Base-by-base conservation (phyloP, 2,888 invertebrate species). In the Microctonus brassicae region DNA sequence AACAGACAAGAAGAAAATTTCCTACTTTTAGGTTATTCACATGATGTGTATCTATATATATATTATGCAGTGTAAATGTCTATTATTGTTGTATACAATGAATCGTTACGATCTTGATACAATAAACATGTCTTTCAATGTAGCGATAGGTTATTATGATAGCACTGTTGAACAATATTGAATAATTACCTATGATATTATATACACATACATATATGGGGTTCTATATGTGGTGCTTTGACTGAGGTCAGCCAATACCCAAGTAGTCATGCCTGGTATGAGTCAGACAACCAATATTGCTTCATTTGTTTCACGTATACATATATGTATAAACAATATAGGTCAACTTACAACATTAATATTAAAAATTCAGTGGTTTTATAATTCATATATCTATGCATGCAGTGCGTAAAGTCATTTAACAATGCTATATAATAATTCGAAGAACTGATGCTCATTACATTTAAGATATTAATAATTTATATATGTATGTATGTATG, bases 211-310 rank as follows among this genome's bases (percentile, higher is more conserved):
- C n/a, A n/a, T n/a, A 55, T 55, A 47, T 55, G 24, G 3, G 26
- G 4, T 4, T 13, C 47, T 53, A 55, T 53, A 10, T 24, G 26
- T 34, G 24, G 3, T 55, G 17, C 26, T 42, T n/a, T n/a, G n/a
- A n/a, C 63, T 20, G 42, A 61, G 64, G 64, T 64, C 29, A 69
- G 53, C 69, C 55, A 69, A 64, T 69, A 63, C 42, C 33, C 24
- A 42, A 63, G 57, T 66, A 66, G 66, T 66, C 55, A 55, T 52
- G 66, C 66, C 57, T 39, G 63, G 63, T 69, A 57, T 55, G 58
- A 63, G 69, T 69, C 69, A 69, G 57, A n/a, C 63, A 20, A 36
- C 57, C 57, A 47, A 63, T 63, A 55, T 22, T 24, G 24, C 10
- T 9, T 5, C 39, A 39, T 39, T 39, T n/a, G 39, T 39, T 39